Conservation (phyloP, 2,888 invertebrate genomes). For the Petrolisthes cinctipes region DNA sequence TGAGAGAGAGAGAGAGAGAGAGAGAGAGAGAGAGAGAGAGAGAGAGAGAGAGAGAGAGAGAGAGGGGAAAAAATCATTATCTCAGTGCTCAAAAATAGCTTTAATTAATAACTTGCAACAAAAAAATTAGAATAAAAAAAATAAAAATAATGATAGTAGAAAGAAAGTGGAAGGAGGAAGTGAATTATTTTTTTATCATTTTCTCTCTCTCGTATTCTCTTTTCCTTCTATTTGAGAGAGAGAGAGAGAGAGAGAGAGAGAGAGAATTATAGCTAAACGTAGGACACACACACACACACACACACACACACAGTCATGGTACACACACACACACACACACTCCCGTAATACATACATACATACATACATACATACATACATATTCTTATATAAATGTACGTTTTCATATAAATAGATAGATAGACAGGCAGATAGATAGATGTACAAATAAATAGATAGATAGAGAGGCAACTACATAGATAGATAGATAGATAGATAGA, state of each 20-base stretch:
- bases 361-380: background rate
- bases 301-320: background rate
- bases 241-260: background rate
- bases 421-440: background rate
- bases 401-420: background rate
- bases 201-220: constrained; percentile 7
- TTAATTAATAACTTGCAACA: background rate
- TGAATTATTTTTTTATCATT: background rate
- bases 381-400: background rate
- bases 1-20: constrained; percentile 2
- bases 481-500: background rate
- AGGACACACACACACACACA: background rate
- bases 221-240: background rate
- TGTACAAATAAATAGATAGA: background rate
- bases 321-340: background rate
- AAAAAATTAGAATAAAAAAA: background rate
- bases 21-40: constrained; percentile 18
- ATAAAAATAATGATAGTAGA: background rate
- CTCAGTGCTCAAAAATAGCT: background rate
- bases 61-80: background rate
- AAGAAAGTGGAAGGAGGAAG: background rate
- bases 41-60: constrained; percentile 18
- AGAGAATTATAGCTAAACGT: background rate
- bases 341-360: background rate
- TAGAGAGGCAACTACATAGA: background rate